These are phyloP conservation scores for Platyrinchus mystaceus DNA, from an alignment of 2,797 vertebrate species.

Conservation along the genomic window DNA sequence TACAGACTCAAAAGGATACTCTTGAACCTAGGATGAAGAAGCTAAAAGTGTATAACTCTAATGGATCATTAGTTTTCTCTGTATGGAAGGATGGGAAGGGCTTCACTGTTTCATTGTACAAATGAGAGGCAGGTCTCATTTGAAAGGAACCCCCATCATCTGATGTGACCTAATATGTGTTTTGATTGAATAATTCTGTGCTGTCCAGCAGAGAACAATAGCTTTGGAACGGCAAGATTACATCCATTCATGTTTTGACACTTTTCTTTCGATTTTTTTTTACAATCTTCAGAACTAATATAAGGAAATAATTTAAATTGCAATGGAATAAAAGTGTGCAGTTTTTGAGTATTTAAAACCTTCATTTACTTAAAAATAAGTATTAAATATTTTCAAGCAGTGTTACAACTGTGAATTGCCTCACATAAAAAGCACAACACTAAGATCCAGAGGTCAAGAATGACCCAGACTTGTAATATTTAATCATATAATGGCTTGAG, in stretches of 20 bases:
- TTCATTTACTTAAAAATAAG: background rate
- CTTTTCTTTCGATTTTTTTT: background rate
- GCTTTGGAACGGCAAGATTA: background rate
- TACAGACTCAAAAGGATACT: background rate
- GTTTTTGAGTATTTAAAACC: background rate
- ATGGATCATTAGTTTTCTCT: background rate
- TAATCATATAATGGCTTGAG: background rate
- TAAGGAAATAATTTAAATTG: background rate
- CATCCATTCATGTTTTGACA: background rate
- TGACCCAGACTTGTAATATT: background rate
- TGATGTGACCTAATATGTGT: background rate
- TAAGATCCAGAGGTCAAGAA: background rate
- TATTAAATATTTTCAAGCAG: background rate
- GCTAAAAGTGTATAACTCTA: background rate
- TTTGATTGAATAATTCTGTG: slow-evolving; percentile 19
- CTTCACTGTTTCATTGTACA: background rate
- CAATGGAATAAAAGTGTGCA: background rate
- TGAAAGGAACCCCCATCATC: background rate
- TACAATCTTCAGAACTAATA: background rate
- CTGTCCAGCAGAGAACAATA: background rate
- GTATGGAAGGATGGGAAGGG: background rate
- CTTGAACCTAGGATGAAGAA: background rate
- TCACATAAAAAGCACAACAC: background rate
- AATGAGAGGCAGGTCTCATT: background rate
- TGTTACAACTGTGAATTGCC: background rate